phyloP scores from a whole-genome alignment of 2,113 vertebrate species.

The Seriola aureovittata region DNA sequence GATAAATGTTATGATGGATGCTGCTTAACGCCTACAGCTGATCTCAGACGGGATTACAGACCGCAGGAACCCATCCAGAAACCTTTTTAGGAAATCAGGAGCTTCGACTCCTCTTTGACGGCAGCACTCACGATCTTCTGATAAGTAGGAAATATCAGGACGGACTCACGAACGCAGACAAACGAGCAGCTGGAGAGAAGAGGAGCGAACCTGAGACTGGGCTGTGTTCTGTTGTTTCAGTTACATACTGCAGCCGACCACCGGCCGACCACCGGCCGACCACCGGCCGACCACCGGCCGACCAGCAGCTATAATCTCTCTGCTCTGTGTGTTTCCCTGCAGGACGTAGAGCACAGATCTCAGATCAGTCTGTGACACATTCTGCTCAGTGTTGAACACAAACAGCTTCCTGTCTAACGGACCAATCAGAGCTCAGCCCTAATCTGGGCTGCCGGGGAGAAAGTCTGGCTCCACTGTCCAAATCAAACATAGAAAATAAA shows the following conservation, averaged over 20 bases:
- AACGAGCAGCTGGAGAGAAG: too few relatives aligned
- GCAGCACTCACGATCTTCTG: too few relatives aligned
- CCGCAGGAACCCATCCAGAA: background rate
- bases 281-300: too few relatives aligned
- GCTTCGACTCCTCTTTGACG: too few relatives aligned
- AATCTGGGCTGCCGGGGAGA: background rate
- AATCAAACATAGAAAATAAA: background rate
- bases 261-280: too few relatives aligned
- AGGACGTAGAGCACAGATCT: background rate
- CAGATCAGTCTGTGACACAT: background rate
- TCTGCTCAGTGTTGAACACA: background rate
- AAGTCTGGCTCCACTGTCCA: background rate
- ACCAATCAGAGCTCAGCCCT: background rate
- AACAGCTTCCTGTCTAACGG: background rate
- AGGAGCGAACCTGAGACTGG: too few relatives aligned
- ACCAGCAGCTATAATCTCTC: too few relatives aligned
- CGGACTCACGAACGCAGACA: too few relatives aligned
- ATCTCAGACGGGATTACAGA: background rate
- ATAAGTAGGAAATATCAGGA: too few relatives aligned
- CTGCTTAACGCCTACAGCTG: background rate
- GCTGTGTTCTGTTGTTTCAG: too few relatives aligned
- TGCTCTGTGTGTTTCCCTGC: too few relatives aligned
- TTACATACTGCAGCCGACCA: too few relatives aligned
- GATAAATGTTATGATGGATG: background rate
- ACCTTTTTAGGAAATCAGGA: constrained; percentile 16